phyloP scores from a whole-genome alignment of 2,113 vertebrate species.

The Melanerpes aurifrons region DNA sequence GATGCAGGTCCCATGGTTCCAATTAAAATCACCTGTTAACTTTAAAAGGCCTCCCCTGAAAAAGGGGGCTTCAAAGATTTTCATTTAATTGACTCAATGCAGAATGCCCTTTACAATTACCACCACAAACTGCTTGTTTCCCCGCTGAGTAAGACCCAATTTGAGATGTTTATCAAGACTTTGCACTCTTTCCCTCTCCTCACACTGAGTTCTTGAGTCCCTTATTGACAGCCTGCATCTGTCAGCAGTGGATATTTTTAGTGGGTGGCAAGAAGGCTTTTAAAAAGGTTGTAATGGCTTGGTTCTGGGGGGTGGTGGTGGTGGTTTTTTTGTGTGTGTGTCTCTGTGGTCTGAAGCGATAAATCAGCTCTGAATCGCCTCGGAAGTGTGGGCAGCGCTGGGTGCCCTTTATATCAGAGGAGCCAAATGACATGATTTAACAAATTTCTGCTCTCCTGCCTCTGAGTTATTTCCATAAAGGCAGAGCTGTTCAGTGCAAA shows the following conservation, averaged over 20 bases:
- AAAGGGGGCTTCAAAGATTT: conserved; percentile 98
- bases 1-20: conserved; percentile 88
- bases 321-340: not conserved
- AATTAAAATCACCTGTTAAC: conserved; percentile 99
- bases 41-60: conserved; percentile 93
- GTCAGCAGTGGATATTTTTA: conserved; percentile 82
- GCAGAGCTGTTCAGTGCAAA: not conserved
- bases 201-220: conserved; percentile 86
- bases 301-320: not conserved
- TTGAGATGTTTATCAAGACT: conserved; percentile 97
- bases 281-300: conserved; percentile 78
- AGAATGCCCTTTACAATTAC: conserved; percentile 94
- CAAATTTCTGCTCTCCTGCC: not conserved
- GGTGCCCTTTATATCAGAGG: not conserved
- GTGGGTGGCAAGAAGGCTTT: conserved; percentile 79
- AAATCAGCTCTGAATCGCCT: conserved; percentile 40
- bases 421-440: not conserved
- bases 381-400: not conserved
- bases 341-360: conserved; percentile 21
- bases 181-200: conserved; percentile 89
- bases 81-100: conserved; percentile 96
- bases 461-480: not conserved
- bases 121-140: conserved; percentile 90
- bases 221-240: conserved; percentile 86
- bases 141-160: conserved; percentile 98